Percentiles rank a stretch among this genome's conserved stretches.
phyloP scores from a whole-genome alignment of 2,797 vertebrate species.

The Myotis planiceps region DNA sequence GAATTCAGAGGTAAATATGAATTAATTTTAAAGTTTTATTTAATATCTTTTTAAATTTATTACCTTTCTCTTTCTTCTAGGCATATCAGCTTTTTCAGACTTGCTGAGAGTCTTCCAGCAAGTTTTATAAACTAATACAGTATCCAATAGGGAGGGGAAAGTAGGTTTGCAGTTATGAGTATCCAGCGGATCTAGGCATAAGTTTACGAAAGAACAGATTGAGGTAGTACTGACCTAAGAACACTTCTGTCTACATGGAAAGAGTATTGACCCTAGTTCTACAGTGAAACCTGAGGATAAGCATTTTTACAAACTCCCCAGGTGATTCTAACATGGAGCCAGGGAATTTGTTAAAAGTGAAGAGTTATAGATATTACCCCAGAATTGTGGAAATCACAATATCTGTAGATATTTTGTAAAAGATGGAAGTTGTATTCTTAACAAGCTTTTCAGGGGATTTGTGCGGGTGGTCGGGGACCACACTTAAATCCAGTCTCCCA shows the following conservation, averaged over 20 bases:
- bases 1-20: slow-evolving; percentile 91
- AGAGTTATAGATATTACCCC: background rate
- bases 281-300: background rate
- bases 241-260: too few relatives aligned
- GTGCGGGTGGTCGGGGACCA: background rate
- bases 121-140: slow-evolving; percentile 3
- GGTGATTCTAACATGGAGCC: background rate
- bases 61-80: background rate
- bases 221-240: too few relatives aligned
- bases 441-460: slow-evolving; percentile 1
- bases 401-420: slow-evolving; percentile 7
- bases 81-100: background rate
- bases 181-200: too few relatives aligned
- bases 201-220: too few relatives aligned
- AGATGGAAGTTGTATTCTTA: slow-evolving; percentile 26
- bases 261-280: too few relatives aligned
- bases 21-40: slow-evolving; percentile 48
- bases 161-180: too few relatives aligned
- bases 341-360: background rate
- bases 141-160: background rate
- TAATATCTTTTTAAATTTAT: slow-evolving; percentile 37
- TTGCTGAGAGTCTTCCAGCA: background rate
- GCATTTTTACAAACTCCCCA: background rate
- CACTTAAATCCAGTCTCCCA: background rate
- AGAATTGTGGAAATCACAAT: background rate